These are phyloP conservation scores for Xestoiulus laeticollis DNA, from an alignment of 2,888 invertebrate genomes.

Conservation along the genomic window DNA sequence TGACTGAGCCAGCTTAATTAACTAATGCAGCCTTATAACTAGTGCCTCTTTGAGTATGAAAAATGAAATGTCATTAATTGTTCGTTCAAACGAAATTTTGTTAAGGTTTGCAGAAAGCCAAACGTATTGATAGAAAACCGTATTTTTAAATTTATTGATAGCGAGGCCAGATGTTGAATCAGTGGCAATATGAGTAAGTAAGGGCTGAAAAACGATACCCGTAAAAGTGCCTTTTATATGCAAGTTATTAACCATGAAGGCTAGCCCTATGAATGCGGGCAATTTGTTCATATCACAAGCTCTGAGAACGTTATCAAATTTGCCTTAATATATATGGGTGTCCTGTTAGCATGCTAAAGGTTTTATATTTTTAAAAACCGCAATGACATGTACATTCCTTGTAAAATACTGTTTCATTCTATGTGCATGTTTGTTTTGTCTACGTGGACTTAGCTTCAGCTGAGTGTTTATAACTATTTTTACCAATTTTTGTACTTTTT, in stretches of 20 bases:
- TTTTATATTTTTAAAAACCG: slow-evolving; percentile 33
- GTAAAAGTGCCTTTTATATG: neutral
- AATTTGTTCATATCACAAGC: slow-evolving; percentile 8
- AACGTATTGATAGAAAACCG: neutral
- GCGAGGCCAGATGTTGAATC: neutral
- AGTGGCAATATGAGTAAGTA: neutral
- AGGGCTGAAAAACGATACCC: neutral
- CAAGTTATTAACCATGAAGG: neutral
- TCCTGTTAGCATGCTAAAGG: slow-evolving; percentile 35
- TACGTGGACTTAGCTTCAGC: neutral
- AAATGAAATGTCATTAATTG: neutral
- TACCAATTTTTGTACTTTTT: slow-evolving; percentile 18
- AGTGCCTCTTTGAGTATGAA: neutral
- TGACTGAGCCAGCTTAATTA: neutral
- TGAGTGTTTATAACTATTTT: neutral
- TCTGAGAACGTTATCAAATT: slow-evolving; percentile 12
- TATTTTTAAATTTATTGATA: neutral
- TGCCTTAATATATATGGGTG: slow-evolving; percentile 30
- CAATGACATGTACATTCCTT: slow-evolving; percentile 32
- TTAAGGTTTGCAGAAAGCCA: neutral
- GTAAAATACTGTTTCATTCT: slow-evolving; percentile 4
- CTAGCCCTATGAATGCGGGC: neutral
- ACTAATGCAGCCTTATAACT: slow-evolving; percentile 3
- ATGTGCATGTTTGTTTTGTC: slow-evolving; percentile 3
- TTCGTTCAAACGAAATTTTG: neutral